Evolutionary conservation across 2,888 invertebrate species (phyloP).

Genomic region (Bunonema sp.): DNA sequence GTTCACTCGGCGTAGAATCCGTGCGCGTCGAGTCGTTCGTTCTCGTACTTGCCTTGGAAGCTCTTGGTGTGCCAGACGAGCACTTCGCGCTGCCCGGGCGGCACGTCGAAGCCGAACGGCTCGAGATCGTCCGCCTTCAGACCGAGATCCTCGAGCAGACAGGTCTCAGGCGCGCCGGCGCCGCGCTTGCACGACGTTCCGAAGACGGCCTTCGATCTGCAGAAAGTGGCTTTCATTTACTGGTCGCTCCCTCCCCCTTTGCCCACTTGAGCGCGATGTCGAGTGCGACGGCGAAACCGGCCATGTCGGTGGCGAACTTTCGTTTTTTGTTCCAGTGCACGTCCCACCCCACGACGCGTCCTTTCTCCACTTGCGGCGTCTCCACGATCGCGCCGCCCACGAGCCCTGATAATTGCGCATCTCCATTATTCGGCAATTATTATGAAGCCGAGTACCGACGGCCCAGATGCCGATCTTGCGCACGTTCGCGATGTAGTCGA

Average conservation of each 20-base stretch:
- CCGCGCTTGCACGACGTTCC: slow-evolving; percentile 17
- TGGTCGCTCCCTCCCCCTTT: not conserved
- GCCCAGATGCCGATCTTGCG: slow-evolving; percentile 15
- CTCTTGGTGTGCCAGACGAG: slow-evolving; percentile 20
- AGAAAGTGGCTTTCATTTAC: not conserved
- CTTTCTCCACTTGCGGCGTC: slow-evolving; percentile 16
- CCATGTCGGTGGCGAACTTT: slow-evolving; percentile 28
- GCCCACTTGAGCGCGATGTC: slow-evolving; percentile 11
- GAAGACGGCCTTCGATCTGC: slow-evolving; percentile 10
- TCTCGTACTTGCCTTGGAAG: slow-evolving; percentile 5
- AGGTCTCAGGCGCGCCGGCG: slow-evolving; percentile 23
- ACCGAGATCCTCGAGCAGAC: slow-evolving; percentile 22
- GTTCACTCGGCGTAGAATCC: too few species aligned
- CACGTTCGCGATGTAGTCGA: slow-evolving; percentile 13
- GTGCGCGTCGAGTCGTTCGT: too few species aligned
- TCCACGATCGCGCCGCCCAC: slow-evolving; percentile 23
- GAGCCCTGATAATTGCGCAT: slow-evolving; percentile 12
- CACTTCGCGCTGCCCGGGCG: slow-evolving; percentile 9
- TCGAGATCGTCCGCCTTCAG: slow-evolving; percentile 17
- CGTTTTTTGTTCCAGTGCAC: slow-evolving; percentile 20
- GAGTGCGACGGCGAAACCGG: slow-evolving; percentile 24
- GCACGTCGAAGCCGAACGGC: slow-evolving; percentile 18
- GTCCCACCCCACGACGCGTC: slow-evolving; percentile 19
- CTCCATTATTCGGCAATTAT: not conserved
- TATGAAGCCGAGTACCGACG: too few species aligned